A percentile compares a stretch with the other conserved stretches of the same genome.
These are phyloP conservation scores for Tachycineta bicolor DNA, from an alignment of 2,113 vertebrate species.

Conservation along the genomic window DNA sequence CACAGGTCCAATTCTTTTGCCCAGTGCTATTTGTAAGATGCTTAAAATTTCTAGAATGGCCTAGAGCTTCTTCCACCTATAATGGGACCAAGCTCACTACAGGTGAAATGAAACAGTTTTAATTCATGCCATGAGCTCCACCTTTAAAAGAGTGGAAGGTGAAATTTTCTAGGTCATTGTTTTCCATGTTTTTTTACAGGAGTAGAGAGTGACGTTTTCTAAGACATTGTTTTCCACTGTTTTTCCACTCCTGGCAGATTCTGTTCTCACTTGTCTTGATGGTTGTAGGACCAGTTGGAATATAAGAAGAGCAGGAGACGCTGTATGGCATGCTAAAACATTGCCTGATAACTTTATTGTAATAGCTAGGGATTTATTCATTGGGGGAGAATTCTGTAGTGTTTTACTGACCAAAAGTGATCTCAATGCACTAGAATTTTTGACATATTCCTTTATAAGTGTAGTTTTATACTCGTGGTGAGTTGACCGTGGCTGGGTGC, in stretches of 20 bases:
- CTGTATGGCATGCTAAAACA: neutral
- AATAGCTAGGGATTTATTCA: neutral
- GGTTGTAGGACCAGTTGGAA: neutral
- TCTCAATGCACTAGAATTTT: neutral
- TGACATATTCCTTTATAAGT: neutral
- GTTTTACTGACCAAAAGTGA: neutral
- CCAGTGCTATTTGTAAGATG: neutral
- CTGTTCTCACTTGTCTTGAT: neutral
- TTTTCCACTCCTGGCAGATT: neutral
- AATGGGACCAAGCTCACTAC: neutral
- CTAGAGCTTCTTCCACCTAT: neutral
- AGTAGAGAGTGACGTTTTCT: neutral
- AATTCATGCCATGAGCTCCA: neutral
- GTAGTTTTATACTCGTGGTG: neutral
- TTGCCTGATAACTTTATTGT: neutral
- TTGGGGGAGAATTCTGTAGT: neutral
- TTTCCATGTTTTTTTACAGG: neutral
- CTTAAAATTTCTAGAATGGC: neutral
- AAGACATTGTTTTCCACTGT: neutral
- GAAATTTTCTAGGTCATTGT: neutral
- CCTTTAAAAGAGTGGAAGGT: neutral
- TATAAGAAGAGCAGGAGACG: neutral
- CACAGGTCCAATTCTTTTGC: neutral
- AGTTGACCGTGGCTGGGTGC: neutral
- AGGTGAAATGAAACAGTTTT: neutral